Percentiles rank a stretch among this genome's conserved stretches.
phyloP scores from a whole-genome alignment of 2,113 vertebrate genomes.

The Scytalopus superciliaris region DNA sequence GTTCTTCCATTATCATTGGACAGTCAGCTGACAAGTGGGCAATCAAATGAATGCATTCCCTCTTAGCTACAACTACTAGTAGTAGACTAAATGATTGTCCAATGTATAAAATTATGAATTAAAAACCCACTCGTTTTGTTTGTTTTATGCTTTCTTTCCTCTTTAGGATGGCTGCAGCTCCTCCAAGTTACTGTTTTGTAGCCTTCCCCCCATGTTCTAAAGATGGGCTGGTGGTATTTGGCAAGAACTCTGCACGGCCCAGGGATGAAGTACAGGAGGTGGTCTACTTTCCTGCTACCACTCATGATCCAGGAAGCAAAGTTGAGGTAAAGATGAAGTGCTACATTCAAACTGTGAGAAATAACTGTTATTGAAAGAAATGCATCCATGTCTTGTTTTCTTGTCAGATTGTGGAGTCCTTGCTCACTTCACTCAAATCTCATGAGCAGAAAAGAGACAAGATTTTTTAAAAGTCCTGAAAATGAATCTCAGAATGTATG shows the following conservation, averaged over 20 bases:
- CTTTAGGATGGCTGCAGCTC: conserved; percentile 78
- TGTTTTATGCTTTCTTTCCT: neutral
- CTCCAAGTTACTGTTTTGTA: conserved; percentile 82
- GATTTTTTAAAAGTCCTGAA: neutral
- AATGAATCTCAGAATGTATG: neutral
- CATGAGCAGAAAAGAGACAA: neutral
- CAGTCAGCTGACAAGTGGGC: neutral
- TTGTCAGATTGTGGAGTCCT: neutral
- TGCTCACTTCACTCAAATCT: neutral
- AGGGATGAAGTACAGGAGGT: conserved; percentile 83
- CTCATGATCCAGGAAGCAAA: conserved; percentile 74
- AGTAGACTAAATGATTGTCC: neutral
- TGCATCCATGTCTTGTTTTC: neutral
- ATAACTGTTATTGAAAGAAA: neutral
- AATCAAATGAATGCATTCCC: neutral
- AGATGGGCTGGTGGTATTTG: conserved; percentile 78
- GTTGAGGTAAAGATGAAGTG: conserved; percentile 73
- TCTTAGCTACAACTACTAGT: neutral
- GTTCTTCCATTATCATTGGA: neutral
- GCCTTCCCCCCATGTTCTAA: conserved; percentile 76
- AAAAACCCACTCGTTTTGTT: neutral
- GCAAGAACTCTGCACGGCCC: conserved; percentile 82
- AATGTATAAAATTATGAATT: neutral
- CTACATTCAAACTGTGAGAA: neutral
- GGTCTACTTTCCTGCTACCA: conserved; percentile 72